Conservation (phyloP, 2,888 invertebrate species). For the Scaeva pyrastri region DNA sequence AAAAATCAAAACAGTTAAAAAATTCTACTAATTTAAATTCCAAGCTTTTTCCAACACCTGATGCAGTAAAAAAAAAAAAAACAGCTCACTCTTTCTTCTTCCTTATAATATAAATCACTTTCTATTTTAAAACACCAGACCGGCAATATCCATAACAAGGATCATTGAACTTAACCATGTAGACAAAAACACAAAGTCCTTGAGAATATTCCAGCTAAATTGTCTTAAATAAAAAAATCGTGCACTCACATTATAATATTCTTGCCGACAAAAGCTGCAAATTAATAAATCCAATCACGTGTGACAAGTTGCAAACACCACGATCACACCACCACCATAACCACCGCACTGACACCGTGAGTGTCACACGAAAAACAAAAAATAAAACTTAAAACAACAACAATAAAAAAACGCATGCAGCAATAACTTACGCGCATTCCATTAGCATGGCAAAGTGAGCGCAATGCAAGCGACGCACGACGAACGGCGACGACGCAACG, state of each 20-base stretch:
- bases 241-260: neutral
- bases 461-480: neutral
- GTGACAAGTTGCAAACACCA: constrained; percentile 65
- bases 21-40: no score
- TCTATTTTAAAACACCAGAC: constrained; percentile 4
- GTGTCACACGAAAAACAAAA: constrained; percentile 40
- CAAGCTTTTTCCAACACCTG: no score
- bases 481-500: no score
- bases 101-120: neutral
- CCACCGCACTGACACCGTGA: neutral
- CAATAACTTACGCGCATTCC: constrained; percentile 63
- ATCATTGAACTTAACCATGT: constrained; percentile 27
- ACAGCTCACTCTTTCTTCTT: no score
- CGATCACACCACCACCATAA: constrained; percentile 49
- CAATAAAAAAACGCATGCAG: constrained; percentile 32
- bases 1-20: no score
- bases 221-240: neutral
- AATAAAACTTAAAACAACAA: neutral
- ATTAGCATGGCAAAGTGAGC: constrained; percentile 28
- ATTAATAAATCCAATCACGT: constrained; percentile 65
- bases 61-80: no score
- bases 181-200: constrained; percentile 57
- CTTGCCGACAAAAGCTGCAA: constrained; percentile 52
- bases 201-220: constrained; percentile 28
- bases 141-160: neutral